phyloP scores from a whole-genome alignment of 2,113 vertebrate genomes.

The Carassius gibelio region DNA sequence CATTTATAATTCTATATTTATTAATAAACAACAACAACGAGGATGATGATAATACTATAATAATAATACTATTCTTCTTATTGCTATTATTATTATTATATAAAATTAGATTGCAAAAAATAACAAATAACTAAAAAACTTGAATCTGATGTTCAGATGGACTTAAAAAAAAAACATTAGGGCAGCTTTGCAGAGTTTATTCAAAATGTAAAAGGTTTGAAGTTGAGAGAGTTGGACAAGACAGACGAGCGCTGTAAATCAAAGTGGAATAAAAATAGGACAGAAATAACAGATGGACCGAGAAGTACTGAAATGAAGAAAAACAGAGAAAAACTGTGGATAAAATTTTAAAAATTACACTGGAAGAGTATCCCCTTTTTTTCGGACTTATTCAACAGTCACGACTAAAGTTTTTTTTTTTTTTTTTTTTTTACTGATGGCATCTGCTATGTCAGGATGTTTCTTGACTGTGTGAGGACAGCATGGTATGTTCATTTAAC shows the following conservation, averaged over 20 bases:
- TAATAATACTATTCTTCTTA: neutral
- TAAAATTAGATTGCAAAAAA: neutral
- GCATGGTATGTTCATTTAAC: conserved; percentile 42
- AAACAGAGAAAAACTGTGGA: neutral
- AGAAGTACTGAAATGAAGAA: neutral
- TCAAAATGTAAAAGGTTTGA: neutral
- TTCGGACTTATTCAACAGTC: neutral
- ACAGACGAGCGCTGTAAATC: neutral
- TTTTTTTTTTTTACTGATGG: neutral
- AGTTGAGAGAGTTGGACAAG: neutral
- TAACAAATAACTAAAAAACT: neutral
- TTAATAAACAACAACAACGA: too few species aligned
- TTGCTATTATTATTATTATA: neutral
- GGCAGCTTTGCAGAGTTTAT: neutral
- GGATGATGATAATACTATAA: neutral
- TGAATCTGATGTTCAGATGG: neutral
- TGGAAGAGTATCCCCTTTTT: neutral
- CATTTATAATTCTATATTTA: too few species aligned
- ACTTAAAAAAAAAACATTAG: neutral
- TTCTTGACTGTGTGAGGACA: conserved; percentile 11
- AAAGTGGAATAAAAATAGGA: conserved; percentile 10
- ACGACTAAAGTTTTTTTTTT: neutral
- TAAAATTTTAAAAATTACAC: neutral
- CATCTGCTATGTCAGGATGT: conserved; percentile 34
- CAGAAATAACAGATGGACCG: neutral